Conservation (phyloP, 2,888 invertebrate species). For the Endotricha flammealis region DNA sequence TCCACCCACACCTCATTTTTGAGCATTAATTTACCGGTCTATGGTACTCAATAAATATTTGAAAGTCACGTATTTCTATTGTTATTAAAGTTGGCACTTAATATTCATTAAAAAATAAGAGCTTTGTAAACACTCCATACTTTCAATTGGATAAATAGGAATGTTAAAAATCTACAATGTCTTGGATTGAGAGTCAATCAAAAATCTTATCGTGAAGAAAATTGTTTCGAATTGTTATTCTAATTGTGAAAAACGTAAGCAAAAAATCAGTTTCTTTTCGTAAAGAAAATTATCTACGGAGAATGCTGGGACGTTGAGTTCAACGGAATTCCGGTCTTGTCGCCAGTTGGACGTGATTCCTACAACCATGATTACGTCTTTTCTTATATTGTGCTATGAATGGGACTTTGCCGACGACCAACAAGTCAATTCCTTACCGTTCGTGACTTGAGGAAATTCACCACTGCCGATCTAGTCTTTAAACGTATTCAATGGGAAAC, state of each 20-base stretch:
- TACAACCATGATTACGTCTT: conserved; percentile 67
- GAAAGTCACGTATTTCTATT: too few species aligned
- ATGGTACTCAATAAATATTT: too few species aligned
- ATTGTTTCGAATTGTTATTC: conserved; percentile 32
- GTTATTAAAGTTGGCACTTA: too few species aligned
- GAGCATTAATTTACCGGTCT: too few species aligned
- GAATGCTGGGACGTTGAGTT: conserved; percentile 44
- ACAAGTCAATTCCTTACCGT: conserved; percentile 54
- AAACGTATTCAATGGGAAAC: conserved; percentile 12
- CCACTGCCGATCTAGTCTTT: conserved; percentile 20
- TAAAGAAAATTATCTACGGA: conserved; percentile 50
- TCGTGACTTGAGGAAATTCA: conserved; percentile 42
- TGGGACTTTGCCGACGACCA: conserved; percentile 41
- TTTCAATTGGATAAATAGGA: too few species aligned
- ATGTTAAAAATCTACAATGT: too few species aligned
- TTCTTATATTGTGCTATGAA: conserved; percentile 69
- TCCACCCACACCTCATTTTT: too few species aligned
- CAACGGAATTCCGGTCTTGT: conserved; percentile 71
- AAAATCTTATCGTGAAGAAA: too few species aligned
- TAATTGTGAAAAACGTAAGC: conserved; percentile 38
- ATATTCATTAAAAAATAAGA: too few species aligned
- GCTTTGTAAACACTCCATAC: too few species aligned
- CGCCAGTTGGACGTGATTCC: conserved; percentile 67
- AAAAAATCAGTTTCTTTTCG: conserved; percentile 41
- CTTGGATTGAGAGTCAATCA: too few species aligned